Conservation (phyloP, 1,140 invertebrate genomes). For the Pissodes strobi region DNA sequence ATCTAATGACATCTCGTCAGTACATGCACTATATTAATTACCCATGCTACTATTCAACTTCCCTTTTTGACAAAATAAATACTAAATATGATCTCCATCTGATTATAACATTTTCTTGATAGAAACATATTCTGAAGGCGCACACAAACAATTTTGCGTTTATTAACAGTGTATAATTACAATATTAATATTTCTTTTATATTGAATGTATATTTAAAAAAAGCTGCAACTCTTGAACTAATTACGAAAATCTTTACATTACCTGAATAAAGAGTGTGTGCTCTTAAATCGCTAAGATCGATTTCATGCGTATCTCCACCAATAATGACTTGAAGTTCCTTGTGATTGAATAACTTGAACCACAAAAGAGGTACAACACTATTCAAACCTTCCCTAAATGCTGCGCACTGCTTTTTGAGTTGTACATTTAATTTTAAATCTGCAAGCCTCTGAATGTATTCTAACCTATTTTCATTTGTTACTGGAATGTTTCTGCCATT, state of each 20-base stretch:
- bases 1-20: too few relatives aligned
- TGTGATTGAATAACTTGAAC: conserved; percentile 93
- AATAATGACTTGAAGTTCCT: conserved; percentile 92
- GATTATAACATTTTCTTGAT: too few relatives aligned
- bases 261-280: conserved; percentile 81
- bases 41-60: too few relatives aligned
- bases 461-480: conserved; percentile 88
- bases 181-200: too few relatives aligned
- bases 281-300: conserved; percentile 85
- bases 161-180: too few relatives aligned
- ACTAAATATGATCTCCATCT: too few relatives aligned
- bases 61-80: too few relatives aligned
- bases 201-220: too few relatives aligned
- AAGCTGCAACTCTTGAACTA: too few relatives aligned
- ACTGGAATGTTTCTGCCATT: conserved; percentile 88
- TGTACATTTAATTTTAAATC: conserved; percentile 95
- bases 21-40: too few relatives aligned
- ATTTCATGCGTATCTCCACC: conserved; percentile 92
- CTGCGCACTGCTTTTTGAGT: conserved; percentile 83
- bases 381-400: conserved; percentile 84
- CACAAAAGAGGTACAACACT: conserved; percentile 89
- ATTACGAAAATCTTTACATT: conserved; percentile 11
- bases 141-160: too few relatives aligned
- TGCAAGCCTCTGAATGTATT: conserved; percentile 95
- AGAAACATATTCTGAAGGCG: too few relatives aligned